Evolutionary conservation across 2,888 invertebrate genomes (phyloP).

Genomic region (Sclerodermus sp.): DNA sequence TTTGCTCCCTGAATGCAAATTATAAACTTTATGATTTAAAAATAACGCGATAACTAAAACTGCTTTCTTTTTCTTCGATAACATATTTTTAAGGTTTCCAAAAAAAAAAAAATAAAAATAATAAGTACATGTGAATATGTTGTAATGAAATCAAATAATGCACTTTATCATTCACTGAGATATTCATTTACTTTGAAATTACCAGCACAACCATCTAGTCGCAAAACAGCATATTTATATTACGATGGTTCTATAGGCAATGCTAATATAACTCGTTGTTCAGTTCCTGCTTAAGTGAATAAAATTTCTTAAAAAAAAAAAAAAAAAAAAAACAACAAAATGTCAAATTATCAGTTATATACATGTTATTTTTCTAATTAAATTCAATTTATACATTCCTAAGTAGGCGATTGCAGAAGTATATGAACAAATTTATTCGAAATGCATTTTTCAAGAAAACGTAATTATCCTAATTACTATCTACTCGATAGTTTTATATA

Average conservation of each 20-base stretch:
- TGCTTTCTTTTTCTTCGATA: too few relatives aligned
- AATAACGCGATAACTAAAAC: too few relatives aligned
- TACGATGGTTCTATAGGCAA: neutral
- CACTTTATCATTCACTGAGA: neutral
- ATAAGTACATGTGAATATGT: neutral
- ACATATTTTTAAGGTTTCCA: too few relatives aligned
- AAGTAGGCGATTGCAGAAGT: constrained; percentile 11
- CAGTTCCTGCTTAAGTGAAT: too few relatives aligned
- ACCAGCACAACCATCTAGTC: constrained; percentile 42
- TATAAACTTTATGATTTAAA: too few relatives aligned
- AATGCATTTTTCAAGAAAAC: constrained; percentile 6
- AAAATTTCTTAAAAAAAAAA: neutral
- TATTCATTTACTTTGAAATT: constrained; percentile 12
- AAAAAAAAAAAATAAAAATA: too few relatives aligned
- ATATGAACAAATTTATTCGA: neutral
- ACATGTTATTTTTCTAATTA: constrained; percentile 7
- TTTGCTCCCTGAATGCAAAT: too few relatives aligned
- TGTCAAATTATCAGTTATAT: neutral
- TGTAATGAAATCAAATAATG: neutral
- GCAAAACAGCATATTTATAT: constrained; percentile 23
- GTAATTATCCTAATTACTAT: constrained; percentile 17
- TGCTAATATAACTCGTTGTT: too few relatives aligned
- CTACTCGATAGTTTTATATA: constrained; percentile 22
- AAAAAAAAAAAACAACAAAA: neutral
- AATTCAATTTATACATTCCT: constrained; percentile 1